Percentiles rank a stretch among this genome's conserved stretches.
Evolutionary conservation across 2,888 invertebrate species (phyloP).

Genomic region (Drosophila neotestacea): DNA sequence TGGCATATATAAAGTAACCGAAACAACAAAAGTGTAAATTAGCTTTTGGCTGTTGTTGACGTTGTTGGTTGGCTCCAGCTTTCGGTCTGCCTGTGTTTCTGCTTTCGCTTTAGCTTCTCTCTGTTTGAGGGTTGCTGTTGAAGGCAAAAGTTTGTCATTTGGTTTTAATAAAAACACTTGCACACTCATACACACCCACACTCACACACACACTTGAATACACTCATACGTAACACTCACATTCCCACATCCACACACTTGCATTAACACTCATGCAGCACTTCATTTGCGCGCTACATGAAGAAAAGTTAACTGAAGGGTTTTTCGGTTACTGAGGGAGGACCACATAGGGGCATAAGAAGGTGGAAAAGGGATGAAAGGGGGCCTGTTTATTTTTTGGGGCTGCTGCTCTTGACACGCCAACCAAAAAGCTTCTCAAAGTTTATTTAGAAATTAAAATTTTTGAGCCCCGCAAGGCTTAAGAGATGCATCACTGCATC

Average conservation of each 20-base stretch:
- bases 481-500: slow-evolving; percentile 49
- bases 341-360: neutral
- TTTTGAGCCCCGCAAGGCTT: slow-evolving; percentile 36
- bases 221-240: slow-evolving; percentile 32
- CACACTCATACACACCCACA: slow-evolving; percentile 42
- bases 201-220: slow-evolving; percentile 29
- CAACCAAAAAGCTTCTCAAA: slow-evolving; percentile 60
- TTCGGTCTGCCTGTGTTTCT: slow-evolving; percentile 15
- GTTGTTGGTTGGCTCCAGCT: slow-evolving; percentile 65
- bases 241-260: slow-evolving; percentile 31
- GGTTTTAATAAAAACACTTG: slow-evolving; percentile 80
- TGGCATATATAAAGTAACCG: slow-evolving; percentile 76
- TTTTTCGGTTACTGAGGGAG: slow-evolving; percentile 42
- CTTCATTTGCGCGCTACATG: slow-evolving; percentile 72
- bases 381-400: slow-evolving; percentile 47
- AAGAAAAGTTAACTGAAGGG: slow-evolving; percentile 67
- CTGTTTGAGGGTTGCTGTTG: slow-evolving; percentile 20
- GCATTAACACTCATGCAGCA: slow-evolving; percentile 68
- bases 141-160: slow-evolving; percentile 78
- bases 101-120: slow-evolving; percentile 21
- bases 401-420: slow-evolving; percentile 68
- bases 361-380: neutral
- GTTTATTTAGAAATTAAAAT: slow-evolving; percentile 79
- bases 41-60: slow-evolving; percentile 81
- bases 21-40: slow-evolving; percentile 81